These are phyloP conservation scores for Aulostomus chinensis DNA, from an alignment of 2,797 vertebrate genomes.

Conservation along the genomic window DNA sequence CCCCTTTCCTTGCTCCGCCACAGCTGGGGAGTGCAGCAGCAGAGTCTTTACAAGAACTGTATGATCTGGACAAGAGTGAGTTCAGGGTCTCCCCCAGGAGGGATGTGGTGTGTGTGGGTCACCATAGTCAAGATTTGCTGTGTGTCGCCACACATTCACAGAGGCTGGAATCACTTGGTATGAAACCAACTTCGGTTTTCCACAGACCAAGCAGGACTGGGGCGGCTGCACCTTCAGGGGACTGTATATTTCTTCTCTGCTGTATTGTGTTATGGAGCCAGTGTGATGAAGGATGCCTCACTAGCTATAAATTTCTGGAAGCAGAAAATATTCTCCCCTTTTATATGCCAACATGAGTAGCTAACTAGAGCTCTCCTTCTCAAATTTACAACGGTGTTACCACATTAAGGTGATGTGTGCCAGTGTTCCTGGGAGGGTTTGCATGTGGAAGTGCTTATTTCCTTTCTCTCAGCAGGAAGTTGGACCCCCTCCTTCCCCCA, in stretches of 20 bases:
- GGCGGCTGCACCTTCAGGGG: neutral
- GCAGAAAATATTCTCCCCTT: conserved; percentile 35
- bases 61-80: too few relatives aligned
- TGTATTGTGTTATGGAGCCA: conserved; percentile 14
- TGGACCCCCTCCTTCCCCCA: conserved; percentile 34
- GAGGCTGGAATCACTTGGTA: conserved; percentile 13
- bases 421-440: conserved; percentile 38
- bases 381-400: conserved; percentile 45
- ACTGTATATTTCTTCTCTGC: conserved; percentile 18
- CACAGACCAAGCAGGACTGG: conserved; percentile 22
- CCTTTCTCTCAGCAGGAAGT: conserved; percentile 68
- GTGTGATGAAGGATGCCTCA: conserved; percentile 37
- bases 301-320: conserved; percentile 40
- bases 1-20: too few relatives aligned
- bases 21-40: too few relatives aligned
- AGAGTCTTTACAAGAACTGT: too few relatives aligned
- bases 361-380: conserved; percentile 36
- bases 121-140: conserved; percentile 7
- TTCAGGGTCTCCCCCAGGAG: too few relatives aligned
- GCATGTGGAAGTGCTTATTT: conserved; percentile 77
- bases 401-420: conserved; percentile 14
- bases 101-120: too few relatives aligned
- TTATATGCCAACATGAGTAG: conserved; percentile 7
- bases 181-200: conserved; percentile 3
- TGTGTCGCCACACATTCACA: conserved; percentile 6